A percentile compares a stretch with the other conserved stretches of the same genome.
phyloP scores from a whole-genome alignment of 2,113 vertebrate species.

The Phoxinus phoxinus region DNA sequence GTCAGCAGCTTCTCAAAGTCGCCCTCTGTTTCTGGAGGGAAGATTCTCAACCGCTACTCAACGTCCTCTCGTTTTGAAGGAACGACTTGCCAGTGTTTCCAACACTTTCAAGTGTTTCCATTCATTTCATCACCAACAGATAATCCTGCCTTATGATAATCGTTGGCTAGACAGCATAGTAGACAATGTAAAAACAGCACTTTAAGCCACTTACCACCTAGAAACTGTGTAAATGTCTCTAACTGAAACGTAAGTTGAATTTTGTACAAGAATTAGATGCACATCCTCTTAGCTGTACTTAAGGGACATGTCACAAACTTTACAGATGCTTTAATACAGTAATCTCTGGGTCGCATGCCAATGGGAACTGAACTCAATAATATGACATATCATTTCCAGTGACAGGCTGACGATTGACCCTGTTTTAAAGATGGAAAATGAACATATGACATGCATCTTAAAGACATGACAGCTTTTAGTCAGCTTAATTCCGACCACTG shows the following conservation, averaged over 20 bases:
- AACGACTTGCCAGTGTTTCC: constrained; percentile 53
- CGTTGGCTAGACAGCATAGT: constrained; percentile 43
- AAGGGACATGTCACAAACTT: constrained; percentile 49
- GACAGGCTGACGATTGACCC: constrained; percentile 56
- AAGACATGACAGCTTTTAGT: constrained; percentile 42
- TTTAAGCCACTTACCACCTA: constrained; percentile 33
- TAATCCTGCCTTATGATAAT: constrained; percentile 36
- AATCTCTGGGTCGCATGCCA: constrained; percentile 45
- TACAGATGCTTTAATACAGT: constrained; percentile 35
- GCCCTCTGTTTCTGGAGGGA: neutral
- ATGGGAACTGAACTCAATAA: constrained; percentile 49
- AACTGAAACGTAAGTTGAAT: constrained; percentile 33
- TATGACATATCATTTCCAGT: constrained; percentile 49
- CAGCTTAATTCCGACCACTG: constrained; percentile 18
- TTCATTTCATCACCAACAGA: constrained; percentile 57
- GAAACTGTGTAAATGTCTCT: constrained; percentile 4
- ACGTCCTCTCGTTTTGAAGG: constrained; percentile 48
- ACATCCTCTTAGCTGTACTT: constrained; percentile 43
- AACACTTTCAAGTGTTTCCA: constrained; percentile 52
- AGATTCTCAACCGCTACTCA: neutral
- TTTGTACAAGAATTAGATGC: constrained; percentile 18
- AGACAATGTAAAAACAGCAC: constrained; percentile 26
- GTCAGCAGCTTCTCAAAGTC: neutral
- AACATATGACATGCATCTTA: constrained; percentile 56
- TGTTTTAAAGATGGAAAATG: constrained; percentile 55